Evolutionary conservation across 1,140 invertebrate genomes (phyloP).

Genomic region (Sycophaga agraensis): DNA sequence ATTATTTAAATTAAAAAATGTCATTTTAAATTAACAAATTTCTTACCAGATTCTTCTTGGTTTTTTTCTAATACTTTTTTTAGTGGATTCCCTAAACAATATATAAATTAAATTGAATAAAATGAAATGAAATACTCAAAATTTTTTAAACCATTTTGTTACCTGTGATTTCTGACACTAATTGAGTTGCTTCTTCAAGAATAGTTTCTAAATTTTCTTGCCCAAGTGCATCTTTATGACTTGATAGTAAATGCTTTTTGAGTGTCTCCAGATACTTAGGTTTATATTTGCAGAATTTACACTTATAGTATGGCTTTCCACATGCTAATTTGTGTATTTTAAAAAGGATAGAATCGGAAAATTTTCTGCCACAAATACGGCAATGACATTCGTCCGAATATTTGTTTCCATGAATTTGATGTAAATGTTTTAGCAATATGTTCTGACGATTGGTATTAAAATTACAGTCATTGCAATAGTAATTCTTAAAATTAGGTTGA

Average conservation of each 20-base stretch:
- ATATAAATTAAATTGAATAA: too few species aligned
- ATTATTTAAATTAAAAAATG: too few species aligned
- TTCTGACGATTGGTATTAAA: neutral
- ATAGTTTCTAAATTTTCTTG: neutral
- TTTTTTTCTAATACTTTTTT: too few species aligned
- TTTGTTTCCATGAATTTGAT: neutral
- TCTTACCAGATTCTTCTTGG: too few species aligned
- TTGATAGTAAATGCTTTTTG: neutral
- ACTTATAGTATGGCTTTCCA: neutral
- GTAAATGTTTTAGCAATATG: neutral
- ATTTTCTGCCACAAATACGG: neutral
- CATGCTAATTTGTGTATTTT: neutral
- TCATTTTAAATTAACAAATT: too few species aligned
- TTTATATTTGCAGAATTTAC: slow-evolving; percentile 7
- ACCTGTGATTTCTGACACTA: neutral
- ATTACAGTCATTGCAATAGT: slow-evolving; percentile 10
- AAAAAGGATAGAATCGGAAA: neutral
- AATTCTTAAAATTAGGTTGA: neutral
- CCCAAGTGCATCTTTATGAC: neutral
- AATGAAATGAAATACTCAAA: too few species aligned
- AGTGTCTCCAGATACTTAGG: neutral
- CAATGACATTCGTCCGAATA: neutral
- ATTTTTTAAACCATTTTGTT: too few species aligned
- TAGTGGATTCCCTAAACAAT: too few species aligned
- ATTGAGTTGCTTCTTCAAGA: neutral